Base-by-base conservation (phyloP, 2,113 vertebrate species). In the Callaeas wilsoni region DNA sequence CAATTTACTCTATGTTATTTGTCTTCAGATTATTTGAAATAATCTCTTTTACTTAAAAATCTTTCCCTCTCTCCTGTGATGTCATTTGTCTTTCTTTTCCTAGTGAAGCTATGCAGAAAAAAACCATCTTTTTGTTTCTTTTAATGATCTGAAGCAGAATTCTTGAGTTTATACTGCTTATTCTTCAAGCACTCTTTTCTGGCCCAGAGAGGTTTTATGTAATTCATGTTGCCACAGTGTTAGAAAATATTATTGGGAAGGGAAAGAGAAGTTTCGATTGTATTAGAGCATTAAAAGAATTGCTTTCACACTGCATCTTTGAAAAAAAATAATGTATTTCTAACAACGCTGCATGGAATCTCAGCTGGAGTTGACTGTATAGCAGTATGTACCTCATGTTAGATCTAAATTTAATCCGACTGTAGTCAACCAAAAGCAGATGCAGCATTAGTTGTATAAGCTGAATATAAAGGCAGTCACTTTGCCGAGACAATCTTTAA, bases 311-410 rank as follows among this genome's bases (percentile, higher is more conserved):
- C 42, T 88, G 86, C 71, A 89, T 86, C 69, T 92, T 49, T 91
- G 65, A 87, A 93, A 96, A n/a, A 96, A 96, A 96, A 82, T 59
- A 88, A 85, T 87, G 42, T 44, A 49, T 94, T 95, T 96, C 53
- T 90, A 95, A 70, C 87, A 92, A 69, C 1, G 0, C 68, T 56
- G 47, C 33, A 21, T 41, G 69, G 80, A 73, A 14, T 82, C 68
- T 77, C 63, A 81, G 56, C 56, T 94, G 88, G 76, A 90, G 52
- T 26, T 77, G 59, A 53, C 63, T 94, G 53, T 64, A 56, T 55
- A 91, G 46, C 47, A 88, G 37, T 32, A 56, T 68, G 41, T 84
- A 81, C 47, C 39, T 90, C 67, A 32, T 76, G 59, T 88, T 76
- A 80, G 75, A 86, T 77, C 70, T 88, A 78, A 86, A 86, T 92